Conservation (phyloP, 2,113 vertebrate species). For the Regulus satrapa region DNA sequence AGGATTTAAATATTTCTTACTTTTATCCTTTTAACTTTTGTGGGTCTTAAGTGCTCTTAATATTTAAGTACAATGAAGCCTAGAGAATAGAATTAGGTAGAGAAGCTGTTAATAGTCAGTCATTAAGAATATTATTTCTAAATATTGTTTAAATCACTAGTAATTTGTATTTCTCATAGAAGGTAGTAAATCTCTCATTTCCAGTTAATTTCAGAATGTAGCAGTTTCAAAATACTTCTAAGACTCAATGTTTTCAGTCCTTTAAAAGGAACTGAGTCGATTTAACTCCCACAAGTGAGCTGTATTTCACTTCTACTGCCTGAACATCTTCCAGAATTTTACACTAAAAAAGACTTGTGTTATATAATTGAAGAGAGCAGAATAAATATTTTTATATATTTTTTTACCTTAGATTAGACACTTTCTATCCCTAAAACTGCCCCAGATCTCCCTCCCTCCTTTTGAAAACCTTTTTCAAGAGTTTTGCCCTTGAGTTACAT, state of each 20-base stretch:
- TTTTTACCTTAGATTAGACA: background rate
- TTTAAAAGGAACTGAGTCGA: background rate
- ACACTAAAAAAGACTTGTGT: accelerated
- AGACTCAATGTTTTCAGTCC: background rate
- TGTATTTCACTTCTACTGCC: background rate
- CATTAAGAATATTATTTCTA: background rate
- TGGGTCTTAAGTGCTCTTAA: background rate
- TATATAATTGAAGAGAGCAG: background rate
- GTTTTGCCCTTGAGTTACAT: background rate
- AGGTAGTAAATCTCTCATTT: background rate
- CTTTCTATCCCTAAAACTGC: background rate
- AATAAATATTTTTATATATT: background rate
- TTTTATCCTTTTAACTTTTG: background rate
- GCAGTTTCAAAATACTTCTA: background rate
- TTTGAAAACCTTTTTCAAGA: too few relatives aligned
- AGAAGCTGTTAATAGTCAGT: background rate
- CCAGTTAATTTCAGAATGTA: background rate
- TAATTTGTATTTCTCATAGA: background rate
- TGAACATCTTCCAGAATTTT: background rate
- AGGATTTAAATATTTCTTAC: background rate
- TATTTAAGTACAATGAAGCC: background rate
- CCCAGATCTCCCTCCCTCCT: background rate
- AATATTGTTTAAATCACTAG: background rate
- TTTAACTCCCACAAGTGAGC: background rate
- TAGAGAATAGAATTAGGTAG: background rate